Percentiles rank a stretch among this genome's conserved stretches.
phyloP scores from a whole-genome alignment of 2,888 invertebrate genomes.

The Diaperis boleti region DNA sequence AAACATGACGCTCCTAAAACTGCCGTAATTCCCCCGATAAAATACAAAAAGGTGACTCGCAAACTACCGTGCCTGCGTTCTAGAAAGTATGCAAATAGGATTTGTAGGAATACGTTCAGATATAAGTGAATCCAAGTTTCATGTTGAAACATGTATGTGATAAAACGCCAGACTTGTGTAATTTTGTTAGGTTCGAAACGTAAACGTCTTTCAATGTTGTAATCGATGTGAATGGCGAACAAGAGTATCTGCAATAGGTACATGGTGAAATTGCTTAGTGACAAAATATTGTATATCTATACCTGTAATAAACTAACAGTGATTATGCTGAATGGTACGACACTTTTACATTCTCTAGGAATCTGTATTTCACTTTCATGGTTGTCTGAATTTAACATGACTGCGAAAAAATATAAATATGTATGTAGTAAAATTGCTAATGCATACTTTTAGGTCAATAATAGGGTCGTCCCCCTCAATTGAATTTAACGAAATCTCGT shows the following conservation, averaged over 20 bases:
- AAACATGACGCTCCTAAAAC: conserved; percentile 81
- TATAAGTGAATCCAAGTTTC: conserved; percentile 81
- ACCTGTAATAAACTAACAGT: not conserved
- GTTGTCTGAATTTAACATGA: not conserved
- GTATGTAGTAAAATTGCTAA: too few species aligned
- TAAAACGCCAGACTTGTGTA: conserved; percentile 81
- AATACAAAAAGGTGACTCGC: conserved; percentile 78
- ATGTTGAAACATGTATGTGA: conserved; percentile 85
- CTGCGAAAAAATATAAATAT: not conserved
- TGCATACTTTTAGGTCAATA: too few species aligned
- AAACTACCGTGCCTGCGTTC: conserved; percentile 82
- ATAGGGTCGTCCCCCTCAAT: too few species aligned
- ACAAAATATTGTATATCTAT: not conserved
- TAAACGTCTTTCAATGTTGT: conserved; percentile 57
- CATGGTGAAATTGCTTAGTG: not conserved
- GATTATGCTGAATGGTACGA: not conserved
- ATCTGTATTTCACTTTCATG: not conserved
- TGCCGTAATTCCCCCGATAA: conserved; percentile 81
- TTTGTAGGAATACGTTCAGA: conserved; percentile 81
- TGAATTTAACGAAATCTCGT: too few species aligned
- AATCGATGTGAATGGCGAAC: conserved; percentile 48
- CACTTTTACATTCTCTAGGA: not conserved
- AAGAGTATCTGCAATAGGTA: conserved; percentile 52
- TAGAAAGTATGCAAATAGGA: conserved; percentile 69
- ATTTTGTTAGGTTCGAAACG: conserved; percentile 76